Evolutionary conservation across 2,888 invertebrate species (phyloP).

Genomic region (Chloromyia formosa): DNA sequence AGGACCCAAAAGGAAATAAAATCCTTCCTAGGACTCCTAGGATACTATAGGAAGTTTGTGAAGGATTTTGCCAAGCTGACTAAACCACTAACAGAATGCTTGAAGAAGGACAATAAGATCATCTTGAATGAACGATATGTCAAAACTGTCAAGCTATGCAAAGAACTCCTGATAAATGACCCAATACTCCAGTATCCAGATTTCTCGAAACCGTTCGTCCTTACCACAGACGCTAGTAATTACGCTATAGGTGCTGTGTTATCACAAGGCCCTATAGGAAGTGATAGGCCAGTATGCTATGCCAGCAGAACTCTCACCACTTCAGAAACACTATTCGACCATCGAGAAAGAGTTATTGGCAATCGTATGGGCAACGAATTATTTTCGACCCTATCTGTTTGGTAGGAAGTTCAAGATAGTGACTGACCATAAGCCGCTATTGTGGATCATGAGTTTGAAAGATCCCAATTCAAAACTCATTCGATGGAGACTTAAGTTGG

Average conservation of each 20-base stretch:
- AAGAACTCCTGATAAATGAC: slow-evolving; percentile 10
- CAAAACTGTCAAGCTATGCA: background rate
- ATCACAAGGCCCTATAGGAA: background rate
- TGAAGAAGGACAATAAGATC: background rate
- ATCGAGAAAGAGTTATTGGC: background rate
- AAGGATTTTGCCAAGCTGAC: background rate
- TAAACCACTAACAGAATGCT: background rate
- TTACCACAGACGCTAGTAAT: slow-evolving; percentile 10
- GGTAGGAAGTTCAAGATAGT: background rate
- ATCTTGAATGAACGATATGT: background rate
- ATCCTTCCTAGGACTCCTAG: slow-evolving; percentile 48
- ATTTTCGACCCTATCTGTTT: slow-evolving; percentile 2
- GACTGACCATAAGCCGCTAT: slow-evolving; percentile 4
- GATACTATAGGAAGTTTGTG: background rate
- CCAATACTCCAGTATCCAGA: background rate
- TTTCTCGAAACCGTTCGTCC: background rate
- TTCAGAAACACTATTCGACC: slow-evolving; percentile 10
- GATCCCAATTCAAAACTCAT: background rate
- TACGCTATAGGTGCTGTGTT: background rate
- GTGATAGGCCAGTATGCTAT: background rate
- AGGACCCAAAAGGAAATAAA: slow-evolving; percentile 52
- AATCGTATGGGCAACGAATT: background rate
- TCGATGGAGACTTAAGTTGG: too few species aligned
- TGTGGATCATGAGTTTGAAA: background rate
- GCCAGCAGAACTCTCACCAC: background rate